phyloP scores from a whole-genome alignment of 2,888 invertebrate genomes.

The Noctua pronuba region DNA sequence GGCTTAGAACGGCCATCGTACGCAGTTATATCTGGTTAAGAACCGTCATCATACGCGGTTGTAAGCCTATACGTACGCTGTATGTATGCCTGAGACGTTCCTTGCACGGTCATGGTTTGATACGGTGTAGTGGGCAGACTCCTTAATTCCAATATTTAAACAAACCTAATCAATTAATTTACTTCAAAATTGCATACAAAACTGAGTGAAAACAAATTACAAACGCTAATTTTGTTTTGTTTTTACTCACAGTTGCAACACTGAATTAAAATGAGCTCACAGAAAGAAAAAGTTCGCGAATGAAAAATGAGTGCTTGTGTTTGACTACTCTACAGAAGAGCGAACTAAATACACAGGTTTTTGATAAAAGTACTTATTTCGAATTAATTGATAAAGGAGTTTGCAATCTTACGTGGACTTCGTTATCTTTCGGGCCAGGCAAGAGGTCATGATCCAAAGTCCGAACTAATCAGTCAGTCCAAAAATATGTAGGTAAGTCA shows the following conservation, averaged over 20 bases:
- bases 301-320: slow-evolving; percentile 5
- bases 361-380: not conserved
- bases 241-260: not conserved
- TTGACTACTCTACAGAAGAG: not conserved
- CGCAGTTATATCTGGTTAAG: not conserved
- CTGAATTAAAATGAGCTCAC: slow-evolving; percentile 6
- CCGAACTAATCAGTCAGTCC: not conserved
- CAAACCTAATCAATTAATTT: not conserved
- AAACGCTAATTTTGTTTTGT: not conserved
- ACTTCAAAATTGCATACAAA: not conserved
- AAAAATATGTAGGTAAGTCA: not conserved
- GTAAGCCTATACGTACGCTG: not conserved
- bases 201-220: not conserved
- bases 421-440: not conserved
- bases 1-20: not conserved
- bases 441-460: not conserved
- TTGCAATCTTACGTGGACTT: not conserved
- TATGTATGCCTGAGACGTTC: not conserved
- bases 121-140: too few relatives aligned
- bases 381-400: not conserved
- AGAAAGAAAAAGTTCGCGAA: not conserved
- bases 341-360: not conserved
- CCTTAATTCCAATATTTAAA: not conserved
- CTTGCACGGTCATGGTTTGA: not conserved
- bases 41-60: not conserved